Base-by-base conservation (phyloP, 2,797 vertebrate species). In the Spinibarbus caldwelli region DNA sequence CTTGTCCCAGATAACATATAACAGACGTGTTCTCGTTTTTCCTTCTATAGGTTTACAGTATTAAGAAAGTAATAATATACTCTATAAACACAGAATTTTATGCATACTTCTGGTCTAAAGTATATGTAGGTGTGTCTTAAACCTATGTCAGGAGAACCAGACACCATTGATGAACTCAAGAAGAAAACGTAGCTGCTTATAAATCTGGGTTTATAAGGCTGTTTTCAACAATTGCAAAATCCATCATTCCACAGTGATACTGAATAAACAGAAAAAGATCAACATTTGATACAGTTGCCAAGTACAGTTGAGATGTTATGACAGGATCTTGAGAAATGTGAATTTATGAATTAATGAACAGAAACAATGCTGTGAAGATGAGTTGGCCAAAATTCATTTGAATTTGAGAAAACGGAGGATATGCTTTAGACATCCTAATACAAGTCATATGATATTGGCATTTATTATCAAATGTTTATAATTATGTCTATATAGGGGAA, bases 111-210 rank as follows among this genome's bases (percentile, higher is more conserved):
- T 76, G 10, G 23, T 31, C 31, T 54, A 38, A 57, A 38, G 11
- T 78, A 38, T 78, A 38, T 78, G 15, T 11, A 38, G 75, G 23
- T n/a, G 31, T 76, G 75, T 77, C 34, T 17, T n/a, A n/a, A 54
- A 0, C 12, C 5, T 31, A 21, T 43, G 38, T 3, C 23, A 8
- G 68, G n/a, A 71, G 68, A 43, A 26, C 68, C n/a, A 43, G 14
- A 29, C 38, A 26, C 6, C 68, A 3, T 19, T 9, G 15, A 49
- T 36, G 7, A 59, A 59, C 36, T 78, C 34, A 59, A 59, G 21
- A n/a, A 29, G 14, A 36, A 78, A 26, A 78, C 0, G 0, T 49
- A 73, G 4, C 45, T 21, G 52, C 36, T 19, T n/a, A 26, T 78
- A 43, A 78, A 78, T 41, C 49, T 78, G 75, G 3, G 34, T 41